Evolutionary conservation across 2,113 vertebrate species (phyloP).

Genomic region (Archilochus colubris): DNA sequence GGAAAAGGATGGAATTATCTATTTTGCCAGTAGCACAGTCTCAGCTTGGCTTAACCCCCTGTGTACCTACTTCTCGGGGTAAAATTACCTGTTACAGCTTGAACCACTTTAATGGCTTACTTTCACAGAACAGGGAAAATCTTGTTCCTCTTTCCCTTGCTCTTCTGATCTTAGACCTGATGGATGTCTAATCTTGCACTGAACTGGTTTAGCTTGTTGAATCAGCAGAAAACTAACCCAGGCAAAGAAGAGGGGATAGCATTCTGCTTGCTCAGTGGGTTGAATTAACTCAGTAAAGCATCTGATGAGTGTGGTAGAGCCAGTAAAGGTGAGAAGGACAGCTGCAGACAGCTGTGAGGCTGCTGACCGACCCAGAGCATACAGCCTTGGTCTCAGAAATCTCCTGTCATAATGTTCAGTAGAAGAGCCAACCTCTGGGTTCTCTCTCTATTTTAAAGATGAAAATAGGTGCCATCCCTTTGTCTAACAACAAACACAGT

Average conservation of each 20-base stretch:
- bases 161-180: background rate
- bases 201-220: background rate
- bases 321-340: background rate
- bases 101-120: background rate
- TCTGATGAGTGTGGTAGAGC: background rate
- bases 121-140: background rate
- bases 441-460: background rate
- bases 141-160: background rate
- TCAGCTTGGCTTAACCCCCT: background rate
- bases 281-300: background rate
- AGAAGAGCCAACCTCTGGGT: background rate
- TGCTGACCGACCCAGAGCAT: fast-evolving
- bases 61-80: background rate
- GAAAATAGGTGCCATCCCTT: background rate
- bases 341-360: background rate
- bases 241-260: background rate
- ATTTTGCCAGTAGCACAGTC: slow-evolving; percentile 6
- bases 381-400: background rate
- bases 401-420: background rate
- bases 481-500: background rate
- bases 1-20: slow-evolving; percentile 17
- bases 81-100: slow-evolving; percentile 30
- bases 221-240: background rate
- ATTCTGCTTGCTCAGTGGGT: background rate
- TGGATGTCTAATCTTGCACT: background rate